Evolutionary conservation across 2,888 invertebrate genomes (phyloP).

Genomic region (Formica aserva): DNA sequence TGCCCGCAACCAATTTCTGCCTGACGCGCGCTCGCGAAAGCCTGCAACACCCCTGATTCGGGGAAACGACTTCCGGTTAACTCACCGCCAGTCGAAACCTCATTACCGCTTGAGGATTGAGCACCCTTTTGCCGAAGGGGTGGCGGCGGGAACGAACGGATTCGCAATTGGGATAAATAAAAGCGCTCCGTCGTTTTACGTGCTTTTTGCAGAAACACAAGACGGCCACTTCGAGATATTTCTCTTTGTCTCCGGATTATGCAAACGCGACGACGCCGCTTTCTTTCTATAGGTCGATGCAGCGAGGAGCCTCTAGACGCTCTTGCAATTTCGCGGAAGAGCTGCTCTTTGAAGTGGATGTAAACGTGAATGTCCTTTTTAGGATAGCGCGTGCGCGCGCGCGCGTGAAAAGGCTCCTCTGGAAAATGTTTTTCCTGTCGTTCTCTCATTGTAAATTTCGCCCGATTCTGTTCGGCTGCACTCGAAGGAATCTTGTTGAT

Average conservation of each 20-base stretch:
- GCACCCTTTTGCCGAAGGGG: neutral
- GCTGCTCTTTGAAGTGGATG: conserved; percentile 44
- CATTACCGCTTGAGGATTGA: conserved; percentile 36
- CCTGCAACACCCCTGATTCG: conserved; percentile 32
- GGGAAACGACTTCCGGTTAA: conserved; percentile 52
- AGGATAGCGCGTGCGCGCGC: neutral
- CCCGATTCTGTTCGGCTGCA: conserved; percentile 43
- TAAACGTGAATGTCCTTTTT: conserved; percentile 46
- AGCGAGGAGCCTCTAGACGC: neutral
- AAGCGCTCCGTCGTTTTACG: conserved; percentile 33
- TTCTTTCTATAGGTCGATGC: conserved; percentile 13
- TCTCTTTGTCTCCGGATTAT: conserved; percentile 53
- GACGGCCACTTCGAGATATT: conserved; percentile 36
- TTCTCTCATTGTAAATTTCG: conserved; percentile 45
- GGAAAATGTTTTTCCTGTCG: conserved; percentile 23
- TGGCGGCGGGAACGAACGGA: neutral
- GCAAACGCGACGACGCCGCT: conserved; percentile 37
- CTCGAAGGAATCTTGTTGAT: conserved; percentile 44
- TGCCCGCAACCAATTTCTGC: conserved; percentile 42
- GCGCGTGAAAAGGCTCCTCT: conserved; percentile 13
- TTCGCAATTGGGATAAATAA: conserved; percentile 34
- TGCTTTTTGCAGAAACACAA: conserved; percentile 20
- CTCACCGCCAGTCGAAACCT: conserved; percentile 50
- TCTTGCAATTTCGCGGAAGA: conserved; percentile 40
- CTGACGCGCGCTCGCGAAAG: conserved; percentile 9